Percentiles rank a stretch among this genome's conserved stretches.
phyloP scores from a whole-genome alignment of 2,113 vertebrate genomes.

The Aepyceros melampus region DNA sequence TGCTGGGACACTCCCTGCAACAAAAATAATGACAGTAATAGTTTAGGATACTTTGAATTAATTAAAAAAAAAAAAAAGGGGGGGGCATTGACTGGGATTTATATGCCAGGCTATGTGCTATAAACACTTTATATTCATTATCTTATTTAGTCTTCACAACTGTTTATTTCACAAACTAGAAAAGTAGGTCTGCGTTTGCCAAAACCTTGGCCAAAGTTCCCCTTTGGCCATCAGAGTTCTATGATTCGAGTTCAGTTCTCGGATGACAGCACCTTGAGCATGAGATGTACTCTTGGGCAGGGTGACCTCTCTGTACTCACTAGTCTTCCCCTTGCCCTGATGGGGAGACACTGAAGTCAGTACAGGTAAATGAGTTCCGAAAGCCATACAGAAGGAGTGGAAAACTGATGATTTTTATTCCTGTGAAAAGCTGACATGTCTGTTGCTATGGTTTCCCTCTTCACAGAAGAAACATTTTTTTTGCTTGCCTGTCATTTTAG shows the following conservation, averaged over 20 bases:
- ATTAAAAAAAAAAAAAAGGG: not conserved
- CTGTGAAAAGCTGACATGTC: not conserved
- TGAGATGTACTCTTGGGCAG: not conserved
- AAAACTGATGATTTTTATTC: not conserved
- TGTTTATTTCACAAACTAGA: not conserved
- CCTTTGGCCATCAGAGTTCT: not conserved
- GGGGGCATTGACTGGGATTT: not conserved
- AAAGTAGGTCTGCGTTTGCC: not conserved
- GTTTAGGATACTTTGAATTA: not conserved
- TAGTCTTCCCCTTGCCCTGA: not conserved
- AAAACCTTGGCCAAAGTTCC: not conserved
- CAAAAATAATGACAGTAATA: not conserved
- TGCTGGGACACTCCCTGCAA: not conserved
- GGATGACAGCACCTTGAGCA: rapidly evolving
- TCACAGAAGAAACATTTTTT: not conserved
- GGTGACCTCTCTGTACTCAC: not conserved
- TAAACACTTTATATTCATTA: not conserved
- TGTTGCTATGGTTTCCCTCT: not conserved
- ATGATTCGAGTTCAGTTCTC: not conserved
- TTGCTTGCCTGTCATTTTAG: not conserved
- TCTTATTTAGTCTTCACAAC: not conserved
- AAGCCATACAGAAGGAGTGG: not conserved
- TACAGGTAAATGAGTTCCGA: not conserved
- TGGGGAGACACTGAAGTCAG: not conserved
- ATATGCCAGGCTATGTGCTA: not conserved